phyloP scores from a whole-genome alignment of 2,797 vertebrate species.

The Crypturellus tataupa region DNA sequence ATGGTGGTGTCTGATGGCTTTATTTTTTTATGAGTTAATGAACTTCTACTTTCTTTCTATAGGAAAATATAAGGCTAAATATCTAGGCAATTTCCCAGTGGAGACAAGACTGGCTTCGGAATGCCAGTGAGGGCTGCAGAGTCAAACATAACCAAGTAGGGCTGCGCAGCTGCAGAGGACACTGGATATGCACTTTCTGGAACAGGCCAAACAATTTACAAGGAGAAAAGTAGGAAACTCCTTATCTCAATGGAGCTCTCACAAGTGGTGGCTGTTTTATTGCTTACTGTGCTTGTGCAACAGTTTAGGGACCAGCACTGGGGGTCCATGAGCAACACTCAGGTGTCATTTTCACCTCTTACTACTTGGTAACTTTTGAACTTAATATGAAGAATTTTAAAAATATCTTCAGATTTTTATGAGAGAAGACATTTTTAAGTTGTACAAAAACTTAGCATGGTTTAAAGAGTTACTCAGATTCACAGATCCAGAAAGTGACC shows the following conservation, averaged over 20 bases:
- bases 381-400: not conserved
- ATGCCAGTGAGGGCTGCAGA: fast-evolving
- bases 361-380: not conserved
- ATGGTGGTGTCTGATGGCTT: not conserved
- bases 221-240: not conserved
- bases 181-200: not conserved
- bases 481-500: not conserved
- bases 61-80: not conserved
- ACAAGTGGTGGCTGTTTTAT: not conserved
- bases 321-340: not conserved
- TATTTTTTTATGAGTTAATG: not conserved
- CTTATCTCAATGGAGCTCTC: not conserved
- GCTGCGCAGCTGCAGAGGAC: not conserved
- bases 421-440: not conserved
- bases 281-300: not conserved
- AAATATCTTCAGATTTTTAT: not conserved
- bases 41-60: not conserved
- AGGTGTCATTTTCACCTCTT: not conserved
- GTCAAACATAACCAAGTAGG: not conserved
- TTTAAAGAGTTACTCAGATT: not conserved
- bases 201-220: not conserved
- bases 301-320: not conserved
- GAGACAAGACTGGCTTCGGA: not conserved
- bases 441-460: not conserved
- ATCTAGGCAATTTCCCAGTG: not conserved